phyloP scores from a whole-genome alignment of 2,888 invertebrate genomes.

The Willowsia nigromaculata region DNA sequence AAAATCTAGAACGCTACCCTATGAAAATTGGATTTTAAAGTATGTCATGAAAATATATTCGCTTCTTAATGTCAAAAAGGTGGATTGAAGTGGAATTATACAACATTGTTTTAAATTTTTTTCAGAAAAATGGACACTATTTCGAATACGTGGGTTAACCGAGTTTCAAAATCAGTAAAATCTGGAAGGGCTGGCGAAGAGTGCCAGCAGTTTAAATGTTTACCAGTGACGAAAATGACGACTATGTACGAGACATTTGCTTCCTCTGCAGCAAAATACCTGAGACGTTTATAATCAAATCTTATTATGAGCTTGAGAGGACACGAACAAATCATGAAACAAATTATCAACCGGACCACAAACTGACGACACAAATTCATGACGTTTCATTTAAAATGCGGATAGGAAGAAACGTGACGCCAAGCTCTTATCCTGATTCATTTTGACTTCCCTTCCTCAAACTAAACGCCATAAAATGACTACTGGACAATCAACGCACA shows the following conservation, averaged over 20 bases:
- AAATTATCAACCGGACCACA: too few relatives aligned
- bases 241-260: background rate
- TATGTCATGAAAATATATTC: slow-evolving; percentile 23
- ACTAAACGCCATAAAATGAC: too few relatives aligned
- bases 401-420: too few relatives aligned
- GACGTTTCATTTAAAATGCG: too few relatives aligned
- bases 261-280: background rate
- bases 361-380: too few relatives aligned
- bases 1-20: slow-evolving; percentile 56
- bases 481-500: too few relatives aligned
- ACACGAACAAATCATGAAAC: too few relatives aligned
- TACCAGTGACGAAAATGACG: slow-evolving; percentile 30
- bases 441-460: too few relatives aligned
- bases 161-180: slow-evolving; percentile 72
- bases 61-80: background rate
- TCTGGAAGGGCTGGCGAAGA: slow-evolving; percentile 52
- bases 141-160: slow-evolving; percentile 62
- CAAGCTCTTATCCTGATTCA: too few relatives aligned
- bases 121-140: slow-evolving; percentile 69
- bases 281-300: background rate
- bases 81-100: background rate
- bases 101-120: background rate
- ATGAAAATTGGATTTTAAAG: slow-evolving; percentile 72
- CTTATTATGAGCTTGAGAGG: too few relatives aligned
- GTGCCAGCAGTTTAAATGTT: slow-evolving; percentile 67